Evolutionary conservation across 1,140 invertebrate genomes (phyloP).

Genomic region (Episyrphus balteatus): DNA sequence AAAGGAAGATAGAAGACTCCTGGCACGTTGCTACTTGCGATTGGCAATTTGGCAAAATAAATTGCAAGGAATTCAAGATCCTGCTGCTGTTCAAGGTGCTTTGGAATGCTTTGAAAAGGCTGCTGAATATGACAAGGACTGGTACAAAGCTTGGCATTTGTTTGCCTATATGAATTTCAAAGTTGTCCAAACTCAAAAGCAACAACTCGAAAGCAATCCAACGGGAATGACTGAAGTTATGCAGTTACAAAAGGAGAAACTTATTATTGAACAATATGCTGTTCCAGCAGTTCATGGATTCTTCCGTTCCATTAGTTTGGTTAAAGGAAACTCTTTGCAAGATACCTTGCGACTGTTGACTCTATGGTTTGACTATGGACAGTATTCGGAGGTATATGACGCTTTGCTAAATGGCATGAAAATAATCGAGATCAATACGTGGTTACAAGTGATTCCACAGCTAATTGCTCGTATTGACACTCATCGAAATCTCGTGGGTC

Average conservation of each 20-base stretch:
- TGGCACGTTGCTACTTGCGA: slow-evolving; percentile 81
- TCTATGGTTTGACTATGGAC: slow-evolving; percentile 92
- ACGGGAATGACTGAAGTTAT: slow-evolving; percentile 23
- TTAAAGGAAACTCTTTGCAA: slow-evolving; percentile 89
- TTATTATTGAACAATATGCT: slow-evolving; percentile 68
- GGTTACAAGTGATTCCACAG: slow-evolving; percentile 99
- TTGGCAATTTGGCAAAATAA: slow-evolving; percentile 84
- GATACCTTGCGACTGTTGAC: slow-evolving; percentile 90
- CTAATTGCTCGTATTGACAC: slow-evolving; percentile 96
- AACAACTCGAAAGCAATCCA: slow-evolving; percentile 21
- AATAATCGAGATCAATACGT: slow-evolving; percentile 92
- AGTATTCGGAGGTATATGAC: slow-evolving; percentile 86
- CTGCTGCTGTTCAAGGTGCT: slow-evolving; percentile 64
- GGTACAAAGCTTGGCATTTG: slow-evolving; percentile 97
- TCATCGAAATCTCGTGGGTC: slow-evolving; percentile 70
- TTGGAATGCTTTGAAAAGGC: slow-evolving; percentile 78
- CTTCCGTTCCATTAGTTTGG: slow-evolving; percentile 87
- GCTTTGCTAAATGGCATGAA: slow-evolving; percentile 85
- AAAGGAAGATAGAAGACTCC: slow-evolving; percentile 54
- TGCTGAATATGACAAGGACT: slow-evolving; percentile 75
- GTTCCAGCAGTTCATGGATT: slow-evolving; percentile 93
- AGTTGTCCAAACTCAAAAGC: slow-evolving; percentile 70
- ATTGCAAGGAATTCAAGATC: slow-evolving; percentile 65
- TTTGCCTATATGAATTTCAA: slow-evolving; percentile 98
- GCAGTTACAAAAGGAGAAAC: slow-evolving; percentile 32